Conservation (phyloP, 2,113 vertebrate genomes). For the Phrynosoma platyrhinos region DNA sequence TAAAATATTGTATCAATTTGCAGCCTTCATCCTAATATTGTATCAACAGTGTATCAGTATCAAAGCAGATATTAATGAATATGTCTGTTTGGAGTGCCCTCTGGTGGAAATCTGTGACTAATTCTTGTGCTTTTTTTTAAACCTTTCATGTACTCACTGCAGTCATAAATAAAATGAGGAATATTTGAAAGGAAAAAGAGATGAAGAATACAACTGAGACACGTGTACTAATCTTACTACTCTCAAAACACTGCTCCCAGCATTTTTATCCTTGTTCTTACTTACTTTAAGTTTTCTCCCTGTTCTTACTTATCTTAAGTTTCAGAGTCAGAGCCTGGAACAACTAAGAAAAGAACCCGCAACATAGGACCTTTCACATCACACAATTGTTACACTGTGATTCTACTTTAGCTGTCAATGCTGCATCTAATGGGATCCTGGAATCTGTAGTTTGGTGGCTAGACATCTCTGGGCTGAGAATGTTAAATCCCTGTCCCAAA, state of each 20-base stretch:
- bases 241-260: not conserved
- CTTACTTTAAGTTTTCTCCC: not conserved
- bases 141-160: not conserved
- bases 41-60: not conserved
- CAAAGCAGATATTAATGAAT: not conserved
- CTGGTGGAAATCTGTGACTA: conserved; percentile 37
- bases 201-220: not conserved
- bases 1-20: not conserved
- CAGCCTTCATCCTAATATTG: not conserved
- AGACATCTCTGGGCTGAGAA: too few species aligned
- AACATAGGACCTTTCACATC: too few species aligned
- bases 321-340: too few species aligned
- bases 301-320: not conserved
- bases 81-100: not conserved
- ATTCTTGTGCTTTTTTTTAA: not conserved
- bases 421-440: too few species aligned
- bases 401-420: too few species aligned
- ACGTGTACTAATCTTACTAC: not conserved
- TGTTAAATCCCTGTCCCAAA: too few species aligned
- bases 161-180: not conserved
- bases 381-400: too few species aligned
- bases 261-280: not conserved
- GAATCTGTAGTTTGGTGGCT: too few species aligned
- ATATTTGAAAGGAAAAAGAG: not conserved
- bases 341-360: too few species aligned